Conservation (phyloP, 2,888 invertebrate species). For the Latrodectus elegans region DNA sequence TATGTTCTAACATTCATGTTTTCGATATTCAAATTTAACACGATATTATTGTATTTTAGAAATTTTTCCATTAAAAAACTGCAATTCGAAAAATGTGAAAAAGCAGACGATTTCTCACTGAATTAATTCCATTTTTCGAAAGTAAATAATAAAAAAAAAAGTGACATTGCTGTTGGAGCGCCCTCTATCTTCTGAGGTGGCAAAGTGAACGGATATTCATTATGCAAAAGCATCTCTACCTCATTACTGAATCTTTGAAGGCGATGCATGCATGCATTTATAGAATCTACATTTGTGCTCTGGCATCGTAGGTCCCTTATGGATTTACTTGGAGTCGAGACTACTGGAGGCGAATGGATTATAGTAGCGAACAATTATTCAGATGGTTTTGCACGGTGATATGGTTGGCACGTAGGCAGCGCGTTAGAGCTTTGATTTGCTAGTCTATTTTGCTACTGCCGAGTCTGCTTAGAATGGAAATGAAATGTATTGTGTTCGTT, state of each 20-base stretch:
- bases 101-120: too few relatives aligned
- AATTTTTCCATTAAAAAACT: too few relatives aligned
- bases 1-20: too few relatives aligned
- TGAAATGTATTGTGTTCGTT: constrained; percentile 2
- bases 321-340: constrained; percentile 26
- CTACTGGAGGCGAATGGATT: not conserved
- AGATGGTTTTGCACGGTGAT: constrained; percentile 26
- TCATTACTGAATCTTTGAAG: constrained; percentile 57
- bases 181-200: not conserved
- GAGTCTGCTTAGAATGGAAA: not conserved
- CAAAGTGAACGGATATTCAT: constrained; percentile 50
- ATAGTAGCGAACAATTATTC: constrained; percentile 39
- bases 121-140: too few relatives aligned
- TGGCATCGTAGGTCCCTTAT: constrained; percentile 35
- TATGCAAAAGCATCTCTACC: constrained; percentile 58
- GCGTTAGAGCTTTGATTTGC: not conserved
- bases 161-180: not conserved
- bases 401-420: not conserved
- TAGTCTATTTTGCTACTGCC: not conserved
- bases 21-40: too few relatives aligned
- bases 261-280: constrained; percentile 58
- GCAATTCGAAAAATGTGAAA: too few relatives aligned
- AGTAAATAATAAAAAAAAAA: not conserved
- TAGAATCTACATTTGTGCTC: constrained; percentile 42
- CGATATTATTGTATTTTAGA: too few relatives aligned